These are phyloP conservation scores for Potorous gilbertii DNA, from an alignment of 2,797 vertebrate species.

Conservation along the genomic window DNA sequence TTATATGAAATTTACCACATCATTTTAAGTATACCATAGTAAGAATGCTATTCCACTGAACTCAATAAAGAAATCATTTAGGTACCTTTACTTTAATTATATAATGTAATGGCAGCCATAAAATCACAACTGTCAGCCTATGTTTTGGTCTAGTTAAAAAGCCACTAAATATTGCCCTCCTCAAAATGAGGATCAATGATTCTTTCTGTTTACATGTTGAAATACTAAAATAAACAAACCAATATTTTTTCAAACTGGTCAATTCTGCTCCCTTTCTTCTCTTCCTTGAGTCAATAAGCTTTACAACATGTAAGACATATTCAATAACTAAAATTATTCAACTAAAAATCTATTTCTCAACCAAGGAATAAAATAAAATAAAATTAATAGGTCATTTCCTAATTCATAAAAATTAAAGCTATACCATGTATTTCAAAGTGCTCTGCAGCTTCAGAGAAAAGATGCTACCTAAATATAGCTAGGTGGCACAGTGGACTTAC, in stretches of 20 bases:
- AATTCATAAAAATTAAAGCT: not conserved
- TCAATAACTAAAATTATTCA: not conserved
- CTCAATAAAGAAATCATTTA: not conserved
- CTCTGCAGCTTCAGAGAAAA: not conserved
- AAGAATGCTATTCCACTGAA: not conserved
- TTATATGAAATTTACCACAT: not conserved
- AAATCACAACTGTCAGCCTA: conserved; percentile 22
- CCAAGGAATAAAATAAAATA: not conserved
- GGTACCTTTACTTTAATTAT: not conserved
- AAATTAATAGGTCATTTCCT: not conserved
- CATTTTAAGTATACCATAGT: not conserved
- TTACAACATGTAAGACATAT: not conserved
- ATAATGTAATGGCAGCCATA: not conserved
- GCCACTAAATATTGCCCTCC: not conserved
- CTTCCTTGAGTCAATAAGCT: not conserved
- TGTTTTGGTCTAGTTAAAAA: not conserved
- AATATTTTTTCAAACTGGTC: not conserved
- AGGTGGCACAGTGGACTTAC: not conserved
- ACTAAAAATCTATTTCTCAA: not conserved
- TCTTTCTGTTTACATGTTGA: not conserved
- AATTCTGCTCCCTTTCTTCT: not conserved
- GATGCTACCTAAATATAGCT: not conserved
- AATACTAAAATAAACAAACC: not conserved
- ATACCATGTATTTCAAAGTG: not conserved
- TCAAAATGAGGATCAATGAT: not conserved